Percentiles rank a stretch among this genome's conserved stretches.
Conservation (phyloP, 2,888 invertebrate genomes). For the Dinocampus coccinellae region DNA sequence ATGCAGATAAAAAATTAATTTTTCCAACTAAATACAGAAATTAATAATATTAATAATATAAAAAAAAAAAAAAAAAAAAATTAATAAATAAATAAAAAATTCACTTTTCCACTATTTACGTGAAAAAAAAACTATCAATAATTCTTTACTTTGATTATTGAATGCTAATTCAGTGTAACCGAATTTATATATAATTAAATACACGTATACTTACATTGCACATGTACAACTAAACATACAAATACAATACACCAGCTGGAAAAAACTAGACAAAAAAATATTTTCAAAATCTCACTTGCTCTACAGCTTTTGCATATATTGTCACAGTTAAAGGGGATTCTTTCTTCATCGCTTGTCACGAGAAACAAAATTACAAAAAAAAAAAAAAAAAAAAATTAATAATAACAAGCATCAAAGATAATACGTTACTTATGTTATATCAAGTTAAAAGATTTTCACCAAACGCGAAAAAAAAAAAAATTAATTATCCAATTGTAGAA, state of each 20-base stretch:
- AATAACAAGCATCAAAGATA: neutral
- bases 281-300: neutral
- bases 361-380: neutral
- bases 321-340: neutral
- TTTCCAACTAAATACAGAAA: no score
- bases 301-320: neutral
- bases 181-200: no score
- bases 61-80: neutral
- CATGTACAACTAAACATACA: neutral
- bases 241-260: neutral
- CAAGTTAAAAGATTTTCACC: slow-evolving; percentile 20
- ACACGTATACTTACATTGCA: neutral
- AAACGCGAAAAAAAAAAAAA: slow-evolving; percentile 1
- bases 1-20: neutral
- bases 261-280: neutral
- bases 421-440: slow-evolving; percentile 23
- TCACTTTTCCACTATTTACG: neutral
- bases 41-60: no score
- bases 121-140: neutral
- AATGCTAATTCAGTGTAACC: neutral
- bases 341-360: neutral
- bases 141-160: neutral
- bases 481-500: slow-evolving; percentile 24
- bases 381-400: slow-evolving; percentile 22
- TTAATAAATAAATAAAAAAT: neutral